Base-by-base conservation (phyloP, 2,888 invertebrate species). In the Teleiodes luculella region DNA sequence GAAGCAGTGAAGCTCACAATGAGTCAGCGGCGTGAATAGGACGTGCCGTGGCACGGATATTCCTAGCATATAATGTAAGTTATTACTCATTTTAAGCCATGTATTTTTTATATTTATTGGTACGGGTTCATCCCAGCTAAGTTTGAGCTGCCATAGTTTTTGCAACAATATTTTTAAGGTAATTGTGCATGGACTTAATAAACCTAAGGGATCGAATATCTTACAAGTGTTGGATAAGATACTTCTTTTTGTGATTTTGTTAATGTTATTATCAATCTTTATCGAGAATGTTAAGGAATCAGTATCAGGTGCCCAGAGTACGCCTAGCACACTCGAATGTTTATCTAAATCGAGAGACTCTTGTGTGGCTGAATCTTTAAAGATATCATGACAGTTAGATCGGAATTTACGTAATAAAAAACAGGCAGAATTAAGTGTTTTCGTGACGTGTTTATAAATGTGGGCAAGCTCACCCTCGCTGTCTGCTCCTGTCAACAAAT, bases 141-240 rank as follows among this genome's bases (percentile, higher is more conserved):
- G 30, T 14, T 59, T 53, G 28, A 28, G 16, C 2, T 18, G 11
- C 60, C 58, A 60, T 6, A 57, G 1, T 18, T 49, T 36, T 45
- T 58, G 60, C 7, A 62, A 28, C 2, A 58, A 24, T 11, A 57
- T 41, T 39, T 61, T 58, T 6, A 35, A 16, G 3, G 24, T 46
- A 16, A 58, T 52, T 7, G 52, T 56, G n/a, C 52, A 53, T 1
- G 56, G 49, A 36, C 43, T 47, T 5, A 58, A 28, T n/a, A 60
- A n/a, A 0, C 57, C 60, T 4, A 58, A 48, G 1, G 60, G 56
- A 11, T 60, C 58, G 31, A 58, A 62, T 11, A 57, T 54, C 20
- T 54, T 59, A 35, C 33, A 52, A 3, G 55, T 35, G 0, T 49
- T 55, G 11, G 59, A 57, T 6, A 61, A 31, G 16, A 59, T 47